Base-by-base conservation (phyloP, 2,797 vertebrate species). In the Brachyalestes nurse region DNA sequence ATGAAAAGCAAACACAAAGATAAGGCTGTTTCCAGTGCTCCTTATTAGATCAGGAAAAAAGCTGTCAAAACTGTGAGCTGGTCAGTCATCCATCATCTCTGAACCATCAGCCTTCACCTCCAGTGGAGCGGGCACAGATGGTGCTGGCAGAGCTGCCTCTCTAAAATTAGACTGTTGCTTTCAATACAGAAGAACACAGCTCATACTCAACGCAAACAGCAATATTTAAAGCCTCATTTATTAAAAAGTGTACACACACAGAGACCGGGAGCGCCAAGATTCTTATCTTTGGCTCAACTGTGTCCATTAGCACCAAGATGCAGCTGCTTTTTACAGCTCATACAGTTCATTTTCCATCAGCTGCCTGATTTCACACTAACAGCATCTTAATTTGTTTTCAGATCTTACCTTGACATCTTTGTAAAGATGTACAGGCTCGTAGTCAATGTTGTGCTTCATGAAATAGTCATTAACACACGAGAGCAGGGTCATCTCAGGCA, bases 401-500 rank as follows among this genome's bases (percentile, higher is more conserved):
- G 47, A 6, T 5, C 62, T 81, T 89, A 96, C 98, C 97, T 99
- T 99, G 8, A 99, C 97, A 5, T 99, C 98, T 93, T 98, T 99
- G 93, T 99, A 99, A 40, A 99, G 94, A 86, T 99, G 98, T 79
- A 98, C 97, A 0, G 98, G 98, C 82, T 99, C 98, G 0, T 99
- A 99, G 88, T 99, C 98, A 1, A 99, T 98, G 86, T 98, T 99
- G 94, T 99, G 96, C 88, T 91, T 97, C 92, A 99, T 95, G 88
- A 99, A 99, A 92, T 98, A 96, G 34, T 99, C 97, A 1, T 97
- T 99, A 87, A 99, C 98, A 5, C 97, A 99, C 14, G 94, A 99
- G 65, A 99, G 93, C 28, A 99, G 95, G 0, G 93, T 97, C 97
- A 99, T 98, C 93, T 99, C 97, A 0, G 97, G 97, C 85, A 99